Evolutionary conservation across 2,113 vertebrate species (phyloP), one percentile per base, ranked within the genome.

Genomic region (Eulemur rufifrons): DNA sequence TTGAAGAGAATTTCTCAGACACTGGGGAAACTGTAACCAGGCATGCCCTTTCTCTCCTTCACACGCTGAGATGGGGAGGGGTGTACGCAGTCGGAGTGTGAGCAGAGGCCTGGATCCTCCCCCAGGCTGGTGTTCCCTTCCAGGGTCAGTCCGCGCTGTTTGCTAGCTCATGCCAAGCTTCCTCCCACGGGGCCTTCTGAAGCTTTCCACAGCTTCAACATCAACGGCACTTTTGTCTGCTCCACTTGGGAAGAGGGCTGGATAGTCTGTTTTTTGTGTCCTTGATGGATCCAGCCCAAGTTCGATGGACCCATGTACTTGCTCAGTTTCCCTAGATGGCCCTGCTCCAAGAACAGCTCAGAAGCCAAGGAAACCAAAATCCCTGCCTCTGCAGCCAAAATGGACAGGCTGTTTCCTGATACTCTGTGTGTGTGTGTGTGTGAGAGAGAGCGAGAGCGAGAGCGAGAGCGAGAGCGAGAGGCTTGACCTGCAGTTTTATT

Each of bases 271-370:
- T 89, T 97, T 91, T 91, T 97, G 97, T 94, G 95, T 96, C 93
- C 83, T 82, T 54, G 56, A 74, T 96, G 97, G 94, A 96, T 47
- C 32, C 80, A 17, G 89, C 76, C 95, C 97, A 95, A 97, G 93
- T 93, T 68, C 23, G 32, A 93, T 12, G 74, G 89, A 64, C 88
- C 91, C 37, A 2, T 82, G 86, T 15, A 71, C 91, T 94, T 68
- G 74, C 90, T 97, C 95, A 86, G 96, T 96, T 87, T 96, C 93
- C 86, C 95, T 92, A 32, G 50, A 50, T 96, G 97, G 97, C 97
- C 52, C 11, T 0, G 20, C 39, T 91, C 95, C 97, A 97, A 95
- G 95, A 95, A 69, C 91, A 91, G 91, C 74, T 86, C 94, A 45
- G 87, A 89, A 97, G 95, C 92, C 96, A 97, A 94, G 92, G 85